Evolutionary conservation across 2,113 vertebrate species (phyloP).

Genomic region (Benitochromis conjunctus): DNA sequence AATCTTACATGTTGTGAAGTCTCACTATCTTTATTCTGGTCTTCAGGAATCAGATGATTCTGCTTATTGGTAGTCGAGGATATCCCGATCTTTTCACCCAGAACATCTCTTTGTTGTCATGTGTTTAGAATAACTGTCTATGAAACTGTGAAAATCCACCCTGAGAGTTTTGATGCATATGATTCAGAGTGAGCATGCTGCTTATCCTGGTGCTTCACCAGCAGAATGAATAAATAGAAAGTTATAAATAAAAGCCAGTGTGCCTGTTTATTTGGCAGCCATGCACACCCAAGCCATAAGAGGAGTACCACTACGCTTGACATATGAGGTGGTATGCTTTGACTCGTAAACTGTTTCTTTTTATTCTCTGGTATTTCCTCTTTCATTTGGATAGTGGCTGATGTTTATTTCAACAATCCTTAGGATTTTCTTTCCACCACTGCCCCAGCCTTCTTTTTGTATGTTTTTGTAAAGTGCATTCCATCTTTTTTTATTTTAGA

Average conservation of each 20-base stretch:
- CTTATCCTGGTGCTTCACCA: background rate
- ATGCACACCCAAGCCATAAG: background rate
- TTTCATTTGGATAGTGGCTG: background rate
- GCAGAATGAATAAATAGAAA: background rate
- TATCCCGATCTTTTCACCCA: background rate
- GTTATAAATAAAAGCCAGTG: background rate
- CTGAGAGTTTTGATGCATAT: background rate
- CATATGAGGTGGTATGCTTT: background rate
- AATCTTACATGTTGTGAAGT: background rate
- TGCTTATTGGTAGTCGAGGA: background rate
- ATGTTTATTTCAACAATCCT: background rate
- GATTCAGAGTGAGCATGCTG: background rate
- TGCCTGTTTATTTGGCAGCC: background rate
- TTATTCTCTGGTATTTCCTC: background rate
- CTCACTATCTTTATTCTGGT: background rate
- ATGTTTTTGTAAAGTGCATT: background rate
- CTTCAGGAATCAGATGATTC: background rate
- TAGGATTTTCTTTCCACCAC: background rate
- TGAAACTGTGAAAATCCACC: background rate
- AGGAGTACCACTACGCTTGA: background rate
- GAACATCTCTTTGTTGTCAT: background rate
- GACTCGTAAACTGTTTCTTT: background rate
- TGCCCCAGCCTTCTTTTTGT: background rate
- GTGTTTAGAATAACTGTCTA: background rate
- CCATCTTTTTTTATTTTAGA: background rate